phyloP scores from a whole-genome alignment of 1,140 invertebrate genomes.

The Euura lappo region DNA sequence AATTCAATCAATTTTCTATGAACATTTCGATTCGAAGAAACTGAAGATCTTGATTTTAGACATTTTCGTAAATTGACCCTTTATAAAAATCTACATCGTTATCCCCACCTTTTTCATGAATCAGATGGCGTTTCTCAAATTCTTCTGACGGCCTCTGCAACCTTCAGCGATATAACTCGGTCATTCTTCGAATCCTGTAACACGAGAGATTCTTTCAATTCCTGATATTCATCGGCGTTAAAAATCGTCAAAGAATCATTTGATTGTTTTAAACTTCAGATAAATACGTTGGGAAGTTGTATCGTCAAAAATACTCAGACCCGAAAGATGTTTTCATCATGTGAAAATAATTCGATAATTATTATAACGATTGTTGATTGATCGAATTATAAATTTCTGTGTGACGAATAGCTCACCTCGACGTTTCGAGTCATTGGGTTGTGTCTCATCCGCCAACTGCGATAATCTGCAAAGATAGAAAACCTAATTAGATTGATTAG shows the following conservation, averaged over 20 bases:
- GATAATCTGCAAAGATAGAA: conserved; percentile 27
- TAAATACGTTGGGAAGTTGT: conserved; percentile 20
- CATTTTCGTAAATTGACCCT: too few species aligned
- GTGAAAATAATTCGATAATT: conserved; percentile 17
- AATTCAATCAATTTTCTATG: too few species aligned
- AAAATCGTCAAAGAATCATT: conserved; percentile 8
- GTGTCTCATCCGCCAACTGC: conserved; percentile 18
- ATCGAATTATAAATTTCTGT: too few species aligned
- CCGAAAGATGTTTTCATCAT: conserved; percentile 26
- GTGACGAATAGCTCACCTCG: background rate
- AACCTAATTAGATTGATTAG: conserved; percentile 5
- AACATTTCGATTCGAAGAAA: too few species aligned
- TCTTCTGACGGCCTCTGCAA: background rate
- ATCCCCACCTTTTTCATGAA: background rate
- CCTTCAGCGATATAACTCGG: background rate
- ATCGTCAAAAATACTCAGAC: conserved; percentile 24
- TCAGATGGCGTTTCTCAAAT: background rate
- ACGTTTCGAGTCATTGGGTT: background rate
- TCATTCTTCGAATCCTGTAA: background rate
- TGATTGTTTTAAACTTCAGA: conserved; percentile 16
- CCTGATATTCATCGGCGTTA: too few species aligned
- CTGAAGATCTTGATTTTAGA: too few species aligned
- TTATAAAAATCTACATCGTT: background rate
- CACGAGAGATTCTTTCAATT: conserved; percentile 10
- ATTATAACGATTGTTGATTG: conserved; percentile 3